phyloP scores from a whole-genome alignment of 2,113 vertebrate genomes.

The Alethe diademata region DNA sequence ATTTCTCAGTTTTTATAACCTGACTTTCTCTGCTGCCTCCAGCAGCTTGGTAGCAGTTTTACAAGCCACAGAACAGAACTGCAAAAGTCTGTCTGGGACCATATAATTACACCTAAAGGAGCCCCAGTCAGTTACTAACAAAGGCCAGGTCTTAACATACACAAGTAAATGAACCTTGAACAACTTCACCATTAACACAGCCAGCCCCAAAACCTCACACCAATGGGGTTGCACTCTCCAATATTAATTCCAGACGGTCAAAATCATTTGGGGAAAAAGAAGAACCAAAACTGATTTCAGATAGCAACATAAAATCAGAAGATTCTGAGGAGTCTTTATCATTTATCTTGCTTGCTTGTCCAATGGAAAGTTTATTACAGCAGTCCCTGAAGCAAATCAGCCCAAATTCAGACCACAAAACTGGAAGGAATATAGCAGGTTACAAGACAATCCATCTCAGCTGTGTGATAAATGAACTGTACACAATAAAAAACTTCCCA shows the following conservation, averaged over 20 bases:
- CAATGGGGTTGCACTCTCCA: neutral
- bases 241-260: neutral
- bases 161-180: neutral
- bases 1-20: neutral
- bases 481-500: neutral
- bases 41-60: neutral
- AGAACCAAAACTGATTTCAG: neutral
- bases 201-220: neutral
- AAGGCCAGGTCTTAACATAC: neutral
- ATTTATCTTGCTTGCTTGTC: neutral
- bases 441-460: neutral
- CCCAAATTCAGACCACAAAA: neutral
- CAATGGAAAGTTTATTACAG: neutral
- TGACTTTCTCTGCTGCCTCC: neutral
- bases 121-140: neutral
- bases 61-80: neutral
- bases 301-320: neutral
- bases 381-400: neutral
- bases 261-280: neutral
- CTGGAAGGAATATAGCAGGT: neutral
- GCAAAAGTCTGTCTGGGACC: neutral
- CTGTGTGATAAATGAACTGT: neutral
- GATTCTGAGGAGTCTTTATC: neutral
- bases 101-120: neutral
- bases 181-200: neutral